phyloP scores from a whole-genome alignment of 2,113 vertebrate genomes.

The Scomber colias region DNA sequence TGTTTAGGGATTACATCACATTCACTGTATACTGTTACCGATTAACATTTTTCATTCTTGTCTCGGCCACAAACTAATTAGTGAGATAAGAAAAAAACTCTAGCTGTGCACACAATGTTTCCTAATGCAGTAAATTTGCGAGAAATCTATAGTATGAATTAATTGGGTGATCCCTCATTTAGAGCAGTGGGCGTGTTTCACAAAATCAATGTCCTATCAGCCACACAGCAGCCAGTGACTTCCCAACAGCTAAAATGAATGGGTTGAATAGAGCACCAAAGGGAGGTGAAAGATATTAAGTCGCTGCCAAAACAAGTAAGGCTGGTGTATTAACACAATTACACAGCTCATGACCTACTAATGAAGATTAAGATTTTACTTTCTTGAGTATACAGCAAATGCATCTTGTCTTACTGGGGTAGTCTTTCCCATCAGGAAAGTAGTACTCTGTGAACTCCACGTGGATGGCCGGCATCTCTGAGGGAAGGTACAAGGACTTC shows the following conservation, averaged over 20 bases:
- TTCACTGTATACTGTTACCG: no score
- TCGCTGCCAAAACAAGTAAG: conserved; percentile 14
- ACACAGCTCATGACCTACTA: neutral
- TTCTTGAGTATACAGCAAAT: neutral
- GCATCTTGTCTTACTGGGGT: conserved; percentile 89
- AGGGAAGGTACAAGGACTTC: conserved; percentile 95
- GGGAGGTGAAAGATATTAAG: no score
- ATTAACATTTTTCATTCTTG: neutral
- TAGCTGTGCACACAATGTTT: neutral
- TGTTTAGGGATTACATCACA: no score
- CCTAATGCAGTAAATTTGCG: conserved; percentile 13
- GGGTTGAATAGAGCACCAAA: no score
- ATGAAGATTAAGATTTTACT: neutral
- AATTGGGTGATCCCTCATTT: conserved; percentile 49
- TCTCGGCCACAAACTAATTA: neutral
- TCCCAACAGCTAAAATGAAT: neutral
- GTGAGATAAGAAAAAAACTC: conserved; percentile 5
- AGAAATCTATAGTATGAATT: conserved; percentile 47
- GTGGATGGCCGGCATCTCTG: conserved; percentile 98
- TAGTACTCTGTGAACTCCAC: conserved; percentile 99
- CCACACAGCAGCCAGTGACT: conserved; percentile 24
- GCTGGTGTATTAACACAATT: conserved; percentile 3
- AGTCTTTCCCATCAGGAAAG: conserved; percentile 97
- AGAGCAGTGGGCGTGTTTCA: conserved; percentile 29
- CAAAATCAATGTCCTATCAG: conserved; percentile 58